Evolutionary conservation across 1,140 invertebrate species (phyloP), one percentile per base, ranked within the genome.

Genomic region (Penaeus indicus): DNA sequence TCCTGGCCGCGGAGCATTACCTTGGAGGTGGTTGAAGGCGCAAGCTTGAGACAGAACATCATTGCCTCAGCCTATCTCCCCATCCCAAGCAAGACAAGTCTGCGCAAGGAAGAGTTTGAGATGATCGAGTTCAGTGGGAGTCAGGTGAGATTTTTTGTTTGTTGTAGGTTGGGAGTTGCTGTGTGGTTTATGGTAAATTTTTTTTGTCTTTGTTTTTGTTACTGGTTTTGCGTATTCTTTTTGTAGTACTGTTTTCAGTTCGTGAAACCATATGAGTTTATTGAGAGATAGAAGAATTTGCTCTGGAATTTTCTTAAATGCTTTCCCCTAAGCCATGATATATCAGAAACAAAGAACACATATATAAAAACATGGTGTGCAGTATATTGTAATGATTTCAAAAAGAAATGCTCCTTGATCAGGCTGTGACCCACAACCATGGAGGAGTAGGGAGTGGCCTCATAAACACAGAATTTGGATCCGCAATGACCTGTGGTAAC

Each of bases 361-460:
- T 16, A 16, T 16, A 13, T 13, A 54, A 54, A 54, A 54, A 16
- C 11, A 54, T 54, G 16, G 10, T 54, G 54, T 16, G 10, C 16
- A 54, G 1, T 54, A 54, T 54, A 54, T 8, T 54, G 47, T 47
- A 47, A 54, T 54, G 54, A 54, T 54, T 13, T 5, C 54, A 54
- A 54, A 54, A 54, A 54, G 54, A 54, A 54, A 13, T 54, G 54
- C 54, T 54, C 54, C 11, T 54, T 54, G 0, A 54, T 54, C 80
- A 88, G 86, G 79, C 62, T 16, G 67, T 84, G 27, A 88, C 72
- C 75, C 60, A 77, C 60, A 84, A 67, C 13, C 80, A 88, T 79
- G 82, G 54, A 21, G 87, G 87, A 10, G 82, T 84, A 1, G 87
- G 87, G 8, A 84, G 87, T 84, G 87, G 87, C n/a, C 87, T 62